Evolutionary conservation across 2,888 invertebrate genomes (phyloP), one percentile per base, ranked within the genome.

Genomic region (Carcina quercana): DNA sequence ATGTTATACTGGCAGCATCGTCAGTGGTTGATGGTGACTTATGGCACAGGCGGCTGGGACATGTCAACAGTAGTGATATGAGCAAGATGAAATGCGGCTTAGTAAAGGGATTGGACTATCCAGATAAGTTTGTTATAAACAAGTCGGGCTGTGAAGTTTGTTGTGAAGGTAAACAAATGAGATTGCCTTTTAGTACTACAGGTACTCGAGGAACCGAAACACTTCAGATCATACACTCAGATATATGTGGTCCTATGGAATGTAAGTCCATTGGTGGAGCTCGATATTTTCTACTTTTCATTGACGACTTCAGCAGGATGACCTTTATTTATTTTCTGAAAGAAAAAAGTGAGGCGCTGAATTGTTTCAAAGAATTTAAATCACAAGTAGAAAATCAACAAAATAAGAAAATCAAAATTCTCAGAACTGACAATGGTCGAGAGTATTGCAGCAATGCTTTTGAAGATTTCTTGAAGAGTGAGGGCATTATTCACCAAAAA

Each of bases 201-300:
- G n/a, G 12, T 2, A 27, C 3, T 22, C 21, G 35, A 13, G 15
- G 30, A 3, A 35, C 13, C 15, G 19, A 35, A 17, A 5, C 27
- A 17, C 10, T 35, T 13, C 30, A 20, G 2, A 8, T 32, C 7
- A n/a, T 32, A 8, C 32, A 32, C 13, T 21, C 27, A 2, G 34
- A 34, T 30, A 2, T 34, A 11, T 34, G 34, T 30, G 34, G 34
- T 1, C 34, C 34, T 15, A 29, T 34, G 30, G 25, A 25, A 7
- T 6, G 1, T 5, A 3, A 2, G 2, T 34, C 34, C 3, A 25
- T 29, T 19, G 13, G 26, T 14, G 29, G 29, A 5, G 19, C 29
- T 3, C 45, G 37, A 24, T 61, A 56, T 39, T 53, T 57, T 34
- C 21, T 60, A 3, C 39, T 45, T n/a, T 59, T 60, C 32, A 38